A percentile compares a stretch with the other conserved stretches of the same genome.
Evolutionary conservation across 1,140 invertebrate genomes (phyloP).

Genomic region (Dermatophagoides farinae): DNA sequence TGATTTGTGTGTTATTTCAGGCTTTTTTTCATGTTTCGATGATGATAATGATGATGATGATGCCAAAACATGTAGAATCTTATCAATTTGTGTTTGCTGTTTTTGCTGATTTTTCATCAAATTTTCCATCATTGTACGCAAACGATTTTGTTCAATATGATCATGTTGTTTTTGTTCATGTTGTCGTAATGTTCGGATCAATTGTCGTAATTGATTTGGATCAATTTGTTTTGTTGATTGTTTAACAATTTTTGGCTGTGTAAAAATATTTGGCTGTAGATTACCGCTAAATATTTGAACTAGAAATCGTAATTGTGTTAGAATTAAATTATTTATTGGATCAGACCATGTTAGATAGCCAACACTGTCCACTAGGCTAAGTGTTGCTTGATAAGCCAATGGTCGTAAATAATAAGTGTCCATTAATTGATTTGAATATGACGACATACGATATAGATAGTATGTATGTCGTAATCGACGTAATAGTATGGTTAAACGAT

Average conservation of each 20-base stretch:
- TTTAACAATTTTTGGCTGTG: neutral
- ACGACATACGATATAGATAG: neutral
- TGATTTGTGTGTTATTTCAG: no score
- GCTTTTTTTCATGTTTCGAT: no score
- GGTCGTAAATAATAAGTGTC: neutral
- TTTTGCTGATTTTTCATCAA: neutral
- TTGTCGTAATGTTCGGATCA: neutral
- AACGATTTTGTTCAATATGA: neutral
- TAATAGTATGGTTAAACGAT: neutral
- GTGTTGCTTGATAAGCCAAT: neutral
- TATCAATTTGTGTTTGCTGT: conserved; percentile 2
- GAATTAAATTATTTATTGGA: neutral
- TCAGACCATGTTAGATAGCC: neutral
- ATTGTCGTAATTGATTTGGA: neutral
- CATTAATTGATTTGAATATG: neutral
- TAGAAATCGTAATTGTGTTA: neutral
- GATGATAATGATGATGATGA: neutral
- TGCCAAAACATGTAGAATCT: neutral
- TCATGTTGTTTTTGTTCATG: neutral
- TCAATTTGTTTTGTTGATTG: neutral
- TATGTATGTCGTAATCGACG: neutral
- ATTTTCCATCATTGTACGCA: neutral
- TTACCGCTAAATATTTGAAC: neutral
- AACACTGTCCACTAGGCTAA: neutral
- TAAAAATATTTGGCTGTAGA: neutral